Percentiles rank a stretch among this genome's conserved stretches.
These are phyloP conservation scores for Triplophysa dalaica DNA, from an alignment of 2,113 vertebrate genomes.

Conservation along the genomic window DNA sequence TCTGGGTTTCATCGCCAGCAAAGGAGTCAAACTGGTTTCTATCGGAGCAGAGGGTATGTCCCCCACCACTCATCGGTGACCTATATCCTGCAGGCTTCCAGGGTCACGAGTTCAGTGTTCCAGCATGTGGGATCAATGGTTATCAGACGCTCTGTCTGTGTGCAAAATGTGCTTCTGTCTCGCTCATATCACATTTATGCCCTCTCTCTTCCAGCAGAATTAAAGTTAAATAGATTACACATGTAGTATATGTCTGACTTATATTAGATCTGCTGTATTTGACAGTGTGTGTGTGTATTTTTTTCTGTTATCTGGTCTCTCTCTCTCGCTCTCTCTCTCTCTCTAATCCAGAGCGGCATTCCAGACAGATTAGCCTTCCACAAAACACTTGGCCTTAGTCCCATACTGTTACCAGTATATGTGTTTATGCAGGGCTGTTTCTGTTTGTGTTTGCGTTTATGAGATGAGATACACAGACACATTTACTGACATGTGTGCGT, in stretches of 20 bases:
- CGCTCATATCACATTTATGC: conserved; percentile 16
- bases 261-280: neutral
- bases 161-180: conserved; percentile 18
- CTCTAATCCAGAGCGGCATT: conserved; percentile 62
- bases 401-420: conserved; percentile 17
- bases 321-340: conserved; percentile 16
- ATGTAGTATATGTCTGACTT: neutral
- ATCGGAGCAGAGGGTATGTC: conserved; percentile 94
- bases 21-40: conserved; percentile 97
- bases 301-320: neutral
- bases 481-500: conserved; percentile 6
- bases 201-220: neutral
- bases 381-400: conserved; percentile 51
- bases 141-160: neutral
- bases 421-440: neutral
- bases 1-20: conserved; percentile 92
- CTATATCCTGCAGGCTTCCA: conserved; percentile 28
- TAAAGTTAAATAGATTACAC: conserved; percentile 12
- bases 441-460: conserved; percentile 1
- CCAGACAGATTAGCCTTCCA: conserved; percentile 70
- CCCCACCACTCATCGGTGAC: conserved; percentile 1
- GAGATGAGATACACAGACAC: conserved; percentile 15
- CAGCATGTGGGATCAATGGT: conserved; percentile 8
- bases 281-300: neutral
- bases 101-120: conserved; percentile 32